Evolutionary conservation across 2,797 vertebrate species (phyloP).

Genomic region (Alcedo atthis): DNA sequence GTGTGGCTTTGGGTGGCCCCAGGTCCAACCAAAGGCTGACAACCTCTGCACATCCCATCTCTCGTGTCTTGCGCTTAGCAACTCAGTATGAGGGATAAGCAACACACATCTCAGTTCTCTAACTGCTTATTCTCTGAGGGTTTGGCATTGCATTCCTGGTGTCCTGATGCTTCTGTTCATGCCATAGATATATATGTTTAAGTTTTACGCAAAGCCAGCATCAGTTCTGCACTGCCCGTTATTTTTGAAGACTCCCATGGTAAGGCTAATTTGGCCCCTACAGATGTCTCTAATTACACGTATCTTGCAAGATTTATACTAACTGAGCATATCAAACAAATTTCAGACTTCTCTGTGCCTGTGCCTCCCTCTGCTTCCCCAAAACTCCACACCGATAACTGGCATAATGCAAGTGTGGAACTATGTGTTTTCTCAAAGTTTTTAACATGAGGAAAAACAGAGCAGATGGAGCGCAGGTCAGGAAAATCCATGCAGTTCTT

Average conservation of each 20-base stretch:
- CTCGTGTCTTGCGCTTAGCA: background rate
- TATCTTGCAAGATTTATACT: background rate
- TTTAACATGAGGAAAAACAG: background rate
- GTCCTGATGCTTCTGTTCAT: background rate
- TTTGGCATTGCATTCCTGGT: background rate
- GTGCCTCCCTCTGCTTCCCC: background rate
- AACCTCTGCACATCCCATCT: background rate
- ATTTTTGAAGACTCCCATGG: background rate
- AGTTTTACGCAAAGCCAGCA: background rate
- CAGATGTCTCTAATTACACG: background rate
- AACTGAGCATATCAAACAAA: background rate
- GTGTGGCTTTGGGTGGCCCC: background rate
- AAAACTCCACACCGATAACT: background rate
- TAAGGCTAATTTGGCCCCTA: background rate
- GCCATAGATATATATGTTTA: accelerated
- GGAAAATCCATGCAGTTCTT: background rate
- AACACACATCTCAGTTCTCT: background rate
- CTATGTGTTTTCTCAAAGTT: background rate
- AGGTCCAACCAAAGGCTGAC: background rate
- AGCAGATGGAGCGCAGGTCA: background rate
- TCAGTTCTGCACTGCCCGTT: background rate
- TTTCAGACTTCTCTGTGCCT: background rate
- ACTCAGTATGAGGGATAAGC: background rate
- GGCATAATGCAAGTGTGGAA: background rate
- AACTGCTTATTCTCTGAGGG: background rate